A percentile compares a stretch with the other conserved stretches of the same genome.
Conservation (phyloP, 2,888 invertebrate genomes). For the Agyllia agylla region DNA sequence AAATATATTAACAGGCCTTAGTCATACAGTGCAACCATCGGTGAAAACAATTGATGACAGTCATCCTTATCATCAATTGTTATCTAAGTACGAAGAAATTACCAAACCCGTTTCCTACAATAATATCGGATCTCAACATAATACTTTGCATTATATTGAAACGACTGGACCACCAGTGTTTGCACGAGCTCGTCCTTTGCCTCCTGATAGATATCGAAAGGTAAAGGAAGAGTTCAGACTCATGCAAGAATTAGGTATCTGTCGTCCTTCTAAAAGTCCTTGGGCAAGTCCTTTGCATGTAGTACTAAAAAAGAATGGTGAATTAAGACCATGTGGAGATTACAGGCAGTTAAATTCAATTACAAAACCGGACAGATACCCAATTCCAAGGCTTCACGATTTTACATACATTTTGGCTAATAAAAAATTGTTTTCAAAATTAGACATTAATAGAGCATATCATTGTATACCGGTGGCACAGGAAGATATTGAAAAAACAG, state of each 20-base stretch:
- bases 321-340: neutral
- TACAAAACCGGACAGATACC: conserved; percentile 27
- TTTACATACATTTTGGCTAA: neutral
- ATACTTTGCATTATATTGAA: neutral
- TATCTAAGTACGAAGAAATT: neutral
- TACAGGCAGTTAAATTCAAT: neutral
- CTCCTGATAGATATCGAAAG: neutral
- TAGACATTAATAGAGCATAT: neutral
- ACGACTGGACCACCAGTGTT: neutral
- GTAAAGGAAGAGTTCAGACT: neutral
- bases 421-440: neutral
- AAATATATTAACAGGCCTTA: too few species aligned
- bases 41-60: neutral
- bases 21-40: neutral
- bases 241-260: neutral
- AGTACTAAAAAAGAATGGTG: neutral
- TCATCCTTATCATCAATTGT: neutral
- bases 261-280: neutral
- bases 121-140: neutral
- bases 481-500: neutral
- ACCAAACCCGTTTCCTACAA: neutral
- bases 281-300: neutral
- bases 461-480: neutral
- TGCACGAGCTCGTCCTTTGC: neutral
- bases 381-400: neutral